Evolutionary conservation across 2,113 vertebrate species (phyloP).

Genomic region (Pardalotus punctatus): DNA sequence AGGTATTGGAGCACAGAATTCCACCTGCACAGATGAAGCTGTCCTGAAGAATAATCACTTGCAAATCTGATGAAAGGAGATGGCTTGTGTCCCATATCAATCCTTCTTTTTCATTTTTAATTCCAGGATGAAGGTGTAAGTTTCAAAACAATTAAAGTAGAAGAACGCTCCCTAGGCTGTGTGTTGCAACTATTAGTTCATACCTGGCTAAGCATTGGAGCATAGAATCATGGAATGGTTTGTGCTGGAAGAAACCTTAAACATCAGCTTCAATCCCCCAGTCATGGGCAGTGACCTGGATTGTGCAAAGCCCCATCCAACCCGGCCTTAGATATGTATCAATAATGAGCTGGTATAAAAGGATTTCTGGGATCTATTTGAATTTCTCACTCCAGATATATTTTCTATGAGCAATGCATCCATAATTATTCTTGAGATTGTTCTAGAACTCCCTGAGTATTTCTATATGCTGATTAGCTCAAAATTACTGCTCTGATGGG

Average conservation of each 20-base stretch:
- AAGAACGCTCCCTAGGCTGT: not conserved
- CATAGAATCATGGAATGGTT: not conserved
- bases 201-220: not conserved
- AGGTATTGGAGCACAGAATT: not conserved
- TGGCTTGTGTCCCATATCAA: not conserved
- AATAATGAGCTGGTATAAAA: not conserved
- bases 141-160: not conserved
- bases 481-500: not conserved
- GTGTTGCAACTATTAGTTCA: not conserved
- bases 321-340: not conserved
- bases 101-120: not conserved
- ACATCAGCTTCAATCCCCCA: not conserved
- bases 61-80: not conserved
- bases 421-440: not conserved
- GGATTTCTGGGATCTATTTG: not conserved
- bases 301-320: not conserved
- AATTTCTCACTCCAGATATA: not conserved
- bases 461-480: not conserved
- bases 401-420: not conserved
- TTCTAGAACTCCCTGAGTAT: not conserved
- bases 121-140: not conserved
- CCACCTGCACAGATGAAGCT: not conserved
- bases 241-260: not conserved
- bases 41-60: not conserved
- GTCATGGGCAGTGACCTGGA: not conserved